These are phyloP conservation scores for Eurytoma californica DNA, from an alignment of 2,888 invertebrate species.

Conservation along the genomic window DNA sequence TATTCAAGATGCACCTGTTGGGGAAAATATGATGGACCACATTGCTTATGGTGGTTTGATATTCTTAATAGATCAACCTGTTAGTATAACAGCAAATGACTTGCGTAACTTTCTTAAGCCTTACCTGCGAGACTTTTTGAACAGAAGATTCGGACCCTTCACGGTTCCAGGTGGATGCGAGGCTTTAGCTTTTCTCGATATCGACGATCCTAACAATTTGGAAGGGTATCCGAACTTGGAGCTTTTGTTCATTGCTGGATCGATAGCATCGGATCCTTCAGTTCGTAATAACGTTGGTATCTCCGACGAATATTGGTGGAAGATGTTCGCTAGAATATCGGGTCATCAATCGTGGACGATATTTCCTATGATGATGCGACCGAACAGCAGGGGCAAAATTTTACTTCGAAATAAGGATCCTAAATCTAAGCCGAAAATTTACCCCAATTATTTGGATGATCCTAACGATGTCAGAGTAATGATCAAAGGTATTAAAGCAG, in stretches of 20 bases:
- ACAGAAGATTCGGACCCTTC: constrained; percentile 77
- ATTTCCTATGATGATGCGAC: constrained; percentile 77
- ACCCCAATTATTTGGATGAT: constrained; percentile 82
- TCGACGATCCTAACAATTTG: constrained; percentile 77
- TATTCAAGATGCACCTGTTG: constrained; percentile 79
- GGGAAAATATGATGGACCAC: constrained; percentile 83
- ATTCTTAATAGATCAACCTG: constrained; percentile 77
- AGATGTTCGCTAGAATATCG: constrained; percentile 77
- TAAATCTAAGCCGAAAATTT: constrained; percentile 80
- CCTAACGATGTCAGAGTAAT: constrained; percentile 81
- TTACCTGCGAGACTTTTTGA: constrained; percentile 76
- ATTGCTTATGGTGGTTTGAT: constrained; percentile 80
- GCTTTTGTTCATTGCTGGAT: constrained; percentile 80
- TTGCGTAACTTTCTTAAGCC: constrained; percentile 56
- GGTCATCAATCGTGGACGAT: constrained; percentile 70
- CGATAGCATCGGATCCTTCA: constrained; percentile 77
- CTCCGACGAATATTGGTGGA: constrained; percentile 77
- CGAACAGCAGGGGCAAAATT: constrained; percentile 82
- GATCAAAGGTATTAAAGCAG: constrained; percentile 78
- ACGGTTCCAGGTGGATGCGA: constrained; percentile 82
- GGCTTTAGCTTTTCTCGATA: constrained; percentile 80
- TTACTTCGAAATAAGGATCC: constrained; percentile 81
- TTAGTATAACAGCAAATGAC: constrained; percentile 59
- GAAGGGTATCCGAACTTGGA: constrained; percentile 83
- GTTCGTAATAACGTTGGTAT: constrained; percentile 75